phyloP scores from a whole-genome alignment of 2,113 vertebrate species.

The Grantiella picta region DNA sequence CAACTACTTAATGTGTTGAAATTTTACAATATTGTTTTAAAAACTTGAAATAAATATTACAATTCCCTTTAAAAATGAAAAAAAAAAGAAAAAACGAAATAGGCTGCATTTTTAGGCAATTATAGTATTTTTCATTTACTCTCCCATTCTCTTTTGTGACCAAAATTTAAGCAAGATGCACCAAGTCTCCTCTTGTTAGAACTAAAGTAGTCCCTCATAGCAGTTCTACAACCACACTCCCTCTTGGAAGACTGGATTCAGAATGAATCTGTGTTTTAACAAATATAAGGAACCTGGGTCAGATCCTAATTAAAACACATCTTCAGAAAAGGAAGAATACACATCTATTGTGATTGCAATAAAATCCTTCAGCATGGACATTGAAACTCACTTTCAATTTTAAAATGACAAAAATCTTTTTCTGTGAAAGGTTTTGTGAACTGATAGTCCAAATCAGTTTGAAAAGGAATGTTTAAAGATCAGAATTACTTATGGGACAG shows the following conservation, averaged over 20 bases:
- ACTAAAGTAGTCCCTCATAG: neutral
- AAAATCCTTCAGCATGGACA: neutral
- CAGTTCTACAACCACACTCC: neutral
- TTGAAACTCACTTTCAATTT: neutral
- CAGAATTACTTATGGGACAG: neutral
- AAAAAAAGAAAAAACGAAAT: neutral
- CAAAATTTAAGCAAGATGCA: neutral
- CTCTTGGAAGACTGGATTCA: neutral
- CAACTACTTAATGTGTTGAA: fast-evolving
- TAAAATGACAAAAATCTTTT: neutral
- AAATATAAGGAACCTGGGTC: neutral
- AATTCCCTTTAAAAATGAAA: neutral
- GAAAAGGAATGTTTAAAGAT: neutral
- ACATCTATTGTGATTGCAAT: neutral
- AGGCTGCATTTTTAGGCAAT: neutral
- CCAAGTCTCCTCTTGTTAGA: neutral
- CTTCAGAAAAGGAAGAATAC: neutral
- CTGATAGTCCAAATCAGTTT: neutral
- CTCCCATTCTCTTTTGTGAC: neutral
- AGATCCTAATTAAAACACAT: neutral
- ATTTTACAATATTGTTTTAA: neutral
- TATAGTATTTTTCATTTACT: neutral
- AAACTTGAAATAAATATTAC: neutral
- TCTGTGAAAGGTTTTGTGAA: neutral
- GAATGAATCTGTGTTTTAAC: neutral